These are phyloP conservation scores for Dascyllus trimaculatus DNA, from an alignment of 2,113 vertebrate species.

Conservation along the genomic window DNA sequence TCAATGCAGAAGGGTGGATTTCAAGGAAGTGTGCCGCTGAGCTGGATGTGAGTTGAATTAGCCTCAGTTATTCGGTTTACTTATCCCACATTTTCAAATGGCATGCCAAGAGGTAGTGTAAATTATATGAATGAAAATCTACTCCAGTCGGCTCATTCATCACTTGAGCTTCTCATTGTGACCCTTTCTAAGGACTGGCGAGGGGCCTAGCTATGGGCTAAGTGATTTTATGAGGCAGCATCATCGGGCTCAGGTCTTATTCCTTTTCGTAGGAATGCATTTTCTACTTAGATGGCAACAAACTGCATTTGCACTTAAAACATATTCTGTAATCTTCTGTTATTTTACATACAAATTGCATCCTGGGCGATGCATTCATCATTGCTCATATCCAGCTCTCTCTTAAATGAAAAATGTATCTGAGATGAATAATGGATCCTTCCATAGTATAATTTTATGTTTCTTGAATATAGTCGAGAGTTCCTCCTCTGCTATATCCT, in stretches of 20 bases:
- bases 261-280: constrained; percentile 77
- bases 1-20: constrained; percentile 40
- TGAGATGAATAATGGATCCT: constrained; percentile 88
- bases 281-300: constrained; percentile 82
- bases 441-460: constrained; percentile 84
- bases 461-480: constrained; percentile 80
- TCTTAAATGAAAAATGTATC: constrained; percentile 88
- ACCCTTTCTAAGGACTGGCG: constrained; percentile 68
- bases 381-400: constrained; percentile 84
- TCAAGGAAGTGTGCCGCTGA: constrained; percentile 52
- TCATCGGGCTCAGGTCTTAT: constrained; percentile 74
- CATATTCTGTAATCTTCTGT: constrained; percentile 88
- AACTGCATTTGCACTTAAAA: constrained; percentile 88
- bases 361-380: constrained; percentile 86
- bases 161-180: constrained; percentile 72
- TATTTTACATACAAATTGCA: constrained; percentile 91
- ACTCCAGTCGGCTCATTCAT: constrained; percentile 74
- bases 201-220: constrained; percentile 76
- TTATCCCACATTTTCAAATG: constrained; percentile 64
- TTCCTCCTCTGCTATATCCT: constrained; percentile 71
- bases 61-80: constrained; percentile 63
- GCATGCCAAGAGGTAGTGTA: constrained; percentile 56
- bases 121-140: constrained; percentile 76
- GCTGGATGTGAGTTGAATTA: constrained; percentile 47
- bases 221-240: constrained; percentile 83